These are phyloP conservation scores for Camelus bactrianus DNA, from an alignment of 2,113 vertebrate genomes.

Conservation along the genomic window DNA sequence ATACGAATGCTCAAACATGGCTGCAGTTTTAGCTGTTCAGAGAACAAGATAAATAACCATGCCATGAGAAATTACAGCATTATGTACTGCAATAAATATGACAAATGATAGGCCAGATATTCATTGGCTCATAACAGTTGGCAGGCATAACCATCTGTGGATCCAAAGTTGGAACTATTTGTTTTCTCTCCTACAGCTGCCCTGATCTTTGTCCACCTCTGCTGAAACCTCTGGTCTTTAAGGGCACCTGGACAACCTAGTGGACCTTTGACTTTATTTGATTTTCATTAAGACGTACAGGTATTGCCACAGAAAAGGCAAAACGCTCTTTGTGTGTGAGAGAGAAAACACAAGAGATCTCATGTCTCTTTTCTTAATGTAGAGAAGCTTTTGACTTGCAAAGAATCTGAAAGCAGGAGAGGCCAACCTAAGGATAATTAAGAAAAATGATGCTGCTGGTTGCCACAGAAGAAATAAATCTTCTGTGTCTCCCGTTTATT, in stretches of 20 bases:
- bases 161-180: constrained; percentile 80
- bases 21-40: constrained; percentile 58
- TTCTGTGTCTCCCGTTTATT: constrained; percentile 69
- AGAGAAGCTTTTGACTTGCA: constrained; percentile 53
- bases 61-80: constrained; percentile 79
- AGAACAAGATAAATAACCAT: constrained; percentile 78
- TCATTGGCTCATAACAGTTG: constrained; percentile 80
- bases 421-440: constrained; percentile 76
- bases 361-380: background rate
- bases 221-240: constrained; percentile 55
- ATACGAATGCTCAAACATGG: constrained; percentile 63
- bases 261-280: constrained; percentile 50
- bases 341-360: background rate
- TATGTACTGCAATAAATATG: constrained; percentile 80
- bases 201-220: constrained; percentile 62
- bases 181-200: constrained; percentile 74
- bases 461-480: constrained; percentile 77
- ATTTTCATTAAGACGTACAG: constrained; percentile 65
- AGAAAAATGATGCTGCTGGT: constrained; percentile 79
- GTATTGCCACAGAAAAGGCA: background rate
- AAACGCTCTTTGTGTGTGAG: background rate
- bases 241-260: constrained; percentile 13
- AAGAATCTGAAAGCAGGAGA: constrained; percentile 59
- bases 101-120: constrained; percentile 80
- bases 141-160: constrained; percentile 80